Base-by-base conservation (phyloP, 2,113 vertebrate species). In the Peucedramus taeniatus region DNA sequence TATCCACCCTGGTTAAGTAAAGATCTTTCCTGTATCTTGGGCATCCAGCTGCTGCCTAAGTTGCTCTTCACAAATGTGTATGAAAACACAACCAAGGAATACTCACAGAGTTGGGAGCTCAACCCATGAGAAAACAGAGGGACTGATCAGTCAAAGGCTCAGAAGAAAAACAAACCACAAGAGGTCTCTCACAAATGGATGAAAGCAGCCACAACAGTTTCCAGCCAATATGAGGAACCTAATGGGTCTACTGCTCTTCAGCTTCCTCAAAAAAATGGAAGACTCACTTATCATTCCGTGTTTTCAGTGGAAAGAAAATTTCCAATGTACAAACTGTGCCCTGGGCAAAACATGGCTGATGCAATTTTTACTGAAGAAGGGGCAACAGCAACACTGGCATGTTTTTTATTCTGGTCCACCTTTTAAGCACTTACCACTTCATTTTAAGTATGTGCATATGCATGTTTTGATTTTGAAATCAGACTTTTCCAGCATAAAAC, bases 401-500 rank as follows among this genome's bases (percentile, higher is more conserved):
- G 60, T 21, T 21, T 87, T 83, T 83, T 65, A 77, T 66, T 86
- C 54, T 77, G 27, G 39, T 66, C 39, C 76, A 81, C 60, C 42
- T 89, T 83, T 94, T 66, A 85, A 88, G 68, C 45, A 77, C 66
- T 76, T 81, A 60, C 16, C 17, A 70, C 74, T 83, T 83, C 56
- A 72, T 76, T 83, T 5, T 49, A 60, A 90, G 45, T 30, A 66
- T 30, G 15, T 6, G 2, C 64, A 87, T 47, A 89, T 87, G 71
- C 81, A 94, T 80, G 84, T 89, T 98, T 93, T 95, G 89, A 96
- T 70, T 97, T 94, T 83, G 91, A 95, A 94, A 95, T 14, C 20
- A 92, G 80, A 54, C 14, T 84, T 77, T 96, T 75, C 83, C 86
- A 96, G 74, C 70, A 88, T 24, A 95, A 93, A 94, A 96, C 90